Evolutionary conservation across 2,113 vertebrate species (phyloP), one percentile per base, ranked within the genome.

Genomic region (Apodemus sylvaticus): DNA sequence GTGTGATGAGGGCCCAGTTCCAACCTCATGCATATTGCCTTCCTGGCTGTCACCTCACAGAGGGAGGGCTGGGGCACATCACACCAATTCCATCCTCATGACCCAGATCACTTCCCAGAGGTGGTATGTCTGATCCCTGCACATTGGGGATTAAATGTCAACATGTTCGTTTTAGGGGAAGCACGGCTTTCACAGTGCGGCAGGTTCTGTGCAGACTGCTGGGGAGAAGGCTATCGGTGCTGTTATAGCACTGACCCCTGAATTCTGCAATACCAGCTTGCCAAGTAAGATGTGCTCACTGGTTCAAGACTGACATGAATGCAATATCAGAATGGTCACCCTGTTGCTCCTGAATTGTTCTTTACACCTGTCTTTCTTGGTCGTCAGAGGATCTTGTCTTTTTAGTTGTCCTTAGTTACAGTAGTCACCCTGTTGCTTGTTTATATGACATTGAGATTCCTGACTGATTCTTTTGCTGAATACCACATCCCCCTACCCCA

Each of bases 381-480:
- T 71, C 1, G 20, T 89, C 85, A 85, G 39, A 2, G 53, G 45
- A 7, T 73, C 53, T 68, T 94, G 36, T 9, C 66, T 91, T 11
- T 3, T 62, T 19, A n/a, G 31, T 66, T 12, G 19, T 8, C 48
- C 68, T 83, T 86, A 53, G 29, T 78, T 55, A 92, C 29, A 60
- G n/a, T 42, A 1, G 16, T 68, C 86, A 39, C 39, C 36, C 36
- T 1, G 51, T 89, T 91, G 16, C 85, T 90, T 78, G 9, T 88
- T 86, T 81, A 53, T 3, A 58, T 39, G 53, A 78, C 34, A 45
- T 4, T 74, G 42, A 53, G 7, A 68, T 81, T 95, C 29, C 64
- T 85, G 39, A 93, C 60, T 45, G 93, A 78, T 64, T 89, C 81
- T 53, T 89, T 95, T 83, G 36, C 19, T 71, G 82, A 94, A 58